Evolutionary conservation across 2,888 invertebrate species (phyloP).

Genomic region (Sthenelais limicola): DNA sequence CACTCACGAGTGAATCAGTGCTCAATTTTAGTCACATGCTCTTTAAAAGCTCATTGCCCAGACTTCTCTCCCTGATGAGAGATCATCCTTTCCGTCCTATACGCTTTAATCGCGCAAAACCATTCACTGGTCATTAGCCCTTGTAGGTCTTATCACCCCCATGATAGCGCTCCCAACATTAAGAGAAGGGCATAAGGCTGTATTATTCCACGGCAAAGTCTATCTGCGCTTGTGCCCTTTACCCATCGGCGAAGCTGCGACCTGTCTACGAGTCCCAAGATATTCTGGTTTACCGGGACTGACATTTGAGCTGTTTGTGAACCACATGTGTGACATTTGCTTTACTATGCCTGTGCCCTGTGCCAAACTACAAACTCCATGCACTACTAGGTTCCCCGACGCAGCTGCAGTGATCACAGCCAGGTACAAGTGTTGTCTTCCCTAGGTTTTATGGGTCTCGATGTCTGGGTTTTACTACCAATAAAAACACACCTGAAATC

Average conservation of each 20-base stretch:
- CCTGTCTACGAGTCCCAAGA: neutral
- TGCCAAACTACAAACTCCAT: slow-evolving; percentile 16
- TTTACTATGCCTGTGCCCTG: slow-evolving; percentile 25
- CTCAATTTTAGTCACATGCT: slow-evolving; percentile 8
- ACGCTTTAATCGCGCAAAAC: neutral
- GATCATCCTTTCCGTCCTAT: slow-evolving; percentile 7
- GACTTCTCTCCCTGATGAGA: slow-evolving; percentile 20
- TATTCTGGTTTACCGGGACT: neutral
- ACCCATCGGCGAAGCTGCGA: neutral
- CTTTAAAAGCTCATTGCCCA: slow-evolving; percentile 23
- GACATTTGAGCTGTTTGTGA: slow-evolving; percentile 19
- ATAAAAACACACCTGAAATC: too few species aligned
- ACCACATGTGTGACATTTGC: slow-evolving; percentile 10
- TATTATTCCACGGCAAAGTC: slow-evolving; percentile 16
- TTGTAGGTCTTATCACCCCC: slow-evolving; percentile 5
- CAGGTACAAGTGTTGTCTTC: too few species aligned
- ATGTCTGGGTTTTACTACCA: too few species aligned
- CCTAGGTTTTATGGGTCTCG: too few species aligned
- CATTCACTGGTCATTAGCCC: slow-evolving; percentile 18
- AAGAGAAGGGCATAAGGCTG: slow-evolving; percentile 2
- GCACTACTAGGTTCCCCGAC: too few species aligned
- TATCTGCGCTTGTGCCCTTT: slow-evolving; percentile 35
- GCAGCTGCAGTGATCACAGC: too few species aligned
- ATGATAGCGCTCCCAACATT: slow-evolving; percentile 3
- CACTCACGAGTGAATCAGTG: slow-evolving; percentile 23